These are phyloP conservation scores for Lutraria lutraria DNA, from an alignment of 2,888 invertebrate species.

Conservation along the genomic window DNA sequence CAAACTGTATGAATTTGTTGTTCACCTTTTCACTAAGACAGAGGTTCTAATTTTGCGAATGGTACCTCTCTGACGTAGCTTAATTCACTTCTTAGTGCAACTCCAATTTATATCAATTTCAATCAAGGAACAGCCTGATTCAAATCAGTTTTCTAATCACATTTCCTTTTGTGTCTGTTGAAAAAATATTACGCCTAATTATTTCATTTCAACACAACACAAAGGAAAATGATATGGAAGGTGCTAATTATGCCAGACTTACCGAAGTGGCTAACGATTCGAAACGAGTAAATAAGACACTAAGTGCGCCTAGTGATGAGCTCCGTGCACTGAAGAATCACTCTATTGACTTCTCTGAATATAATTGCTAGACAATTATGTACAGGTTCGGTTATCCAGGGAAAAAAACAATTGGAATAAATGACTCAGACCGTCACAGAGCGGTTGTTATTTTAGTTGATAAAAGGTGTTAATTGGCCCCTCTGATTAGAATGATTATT, in stretches of 20 bases:
- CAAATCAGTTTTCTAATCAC: neutral
- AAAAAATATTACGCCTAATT: neutral
- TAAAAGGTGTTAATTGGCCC: neutral
- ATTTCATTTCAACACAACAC: neutral
- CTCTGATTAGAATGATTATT: constrained; percentile 1
- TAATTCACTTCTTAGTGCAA: no score
- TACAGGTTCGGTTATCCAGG: neutral
- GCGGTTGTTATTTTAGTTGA: neutral
- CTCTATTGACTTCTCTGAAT: neutral
- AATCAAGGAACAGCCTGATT: neutral
- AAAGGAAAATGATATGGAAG: neutral
- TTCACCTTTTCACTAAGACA: no score
- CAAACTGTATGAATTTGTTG: no score
- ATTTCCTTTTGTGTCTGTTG: neutral
- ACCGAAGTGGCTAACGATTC: neutral
- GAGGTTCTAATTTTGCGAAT: no score
- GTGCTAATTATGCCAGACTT: neutral
- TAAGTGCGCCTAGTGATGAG: neutral
- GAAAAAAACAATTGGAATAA: constrained; percentile 22
- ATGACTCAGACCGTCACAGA: neutral
- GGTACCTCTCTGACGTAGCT: no score
- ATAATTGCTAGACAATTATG: neutral
- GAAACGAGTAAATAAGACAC: neutral
- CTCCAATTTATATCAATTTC: neutral
- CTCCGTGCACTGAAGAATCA: neutral